phyloP scores from a whole-genome alignment of 2,113 vertebrate genomes.

The Clinocottus analis region DNA sequence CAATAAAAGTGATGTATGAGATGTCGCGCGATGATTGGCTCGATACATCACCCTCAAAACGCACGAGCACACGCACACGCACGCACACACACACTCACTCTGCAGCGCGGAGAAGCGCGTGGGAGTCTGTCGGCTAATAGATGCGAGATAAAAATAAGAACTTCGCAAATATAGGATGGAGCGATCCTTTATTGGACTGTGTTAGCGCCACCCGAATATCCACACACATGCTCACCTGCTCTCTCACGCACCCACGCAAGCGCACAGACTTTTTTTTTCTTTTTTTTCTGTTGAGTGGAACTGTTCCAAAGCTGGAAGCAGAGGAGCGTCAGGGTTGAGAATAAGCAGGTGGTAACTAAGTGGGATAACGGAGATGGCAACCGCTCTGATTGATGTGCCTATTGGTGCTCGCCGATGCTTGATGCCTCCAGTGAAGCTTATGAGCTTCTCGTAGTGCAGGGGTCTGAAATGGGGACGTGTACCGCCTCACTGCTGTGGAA shows the following conservation, averaged over 20 bases:
- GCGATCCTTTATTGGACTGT: slow-evolving; percentile 47
- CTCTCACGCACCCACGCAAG: background rate
- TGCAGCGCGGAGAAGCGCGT: background rate
- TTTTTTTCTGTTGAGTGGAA: slow-evolving; percentile 9
- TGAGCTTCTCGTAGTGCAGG: background rate
- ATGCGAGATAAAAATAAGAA: slow-evolving; percentile 57
- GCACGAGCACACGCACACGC: slow-evolving; percentile 19
- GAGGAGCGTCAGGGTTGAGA: slow-evolving; percentile 29
- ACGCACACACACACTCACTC: slow-evolving; percentile 4
- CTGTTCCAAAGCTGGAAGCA: slow-evolving; percentile 20
- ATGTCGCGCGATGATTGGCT: slow-evolving; percentile 72
- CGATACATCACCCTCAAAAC: slow-evolving; percentile 77
- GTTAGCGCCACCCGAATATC: slow-evolving; percentile 32
- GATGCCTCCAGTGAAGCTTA: slow-evolving; percentile 28
- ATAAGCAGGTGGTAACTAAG: slow-evolving; percentile 48
- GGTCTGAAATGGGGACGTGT: slow-evolving; percentile 9
- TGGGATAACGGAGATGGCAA: slow-evolving; percentile 38
- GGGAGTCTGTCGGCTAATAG: slow-evolving; percentile 14
- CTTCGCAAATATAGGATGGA: slow-evolving; percentile 50
- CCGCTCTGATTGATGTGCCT: slow-evolving; percentile 57
- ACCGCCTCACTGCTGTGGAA: background rate
- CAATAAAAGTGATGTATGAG: slow-evolving; percentile 84
- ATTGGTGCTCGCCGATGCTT: slow-evolving; percentile 47
- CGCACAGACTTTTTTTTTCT: background rate
- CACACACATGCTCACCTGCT: background rate